phyloP scores from a whole-genome alignment of 2,888 invertebrate species.

The Neria commutata region DNA sequence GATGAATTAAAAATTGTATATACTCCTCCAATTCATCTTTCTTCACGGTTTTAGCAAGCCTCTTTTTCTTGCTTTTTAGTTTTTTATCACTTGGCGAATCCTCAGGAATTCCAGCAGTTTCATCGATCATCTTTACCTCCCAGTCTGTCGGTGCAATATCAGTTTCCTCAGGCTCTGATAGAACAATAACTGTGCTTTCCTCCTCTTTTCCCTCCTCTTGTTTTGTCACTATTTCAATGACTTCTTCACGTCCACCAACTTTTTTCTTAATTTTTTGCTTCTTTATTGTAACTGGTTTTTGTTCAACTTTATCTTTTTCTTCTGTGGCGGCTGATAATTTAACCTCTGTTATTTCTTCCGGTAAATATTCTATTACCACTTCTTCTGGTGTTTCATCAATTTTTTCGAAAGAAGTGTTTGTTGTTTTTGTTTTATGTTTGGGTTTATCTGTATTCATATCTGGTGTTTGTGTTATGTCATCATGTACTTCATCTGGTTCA shows the following conservation, averaged over 20 bases:
- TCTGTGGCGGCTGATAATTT: slow-evolving; percentile 33
- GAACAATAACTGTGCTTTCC: slow-evolving; percentile 42
- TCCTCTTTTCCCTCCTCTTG: slow-evolving; percentile 50
- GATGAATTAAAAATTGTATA: slow-evolving; percentile 58
- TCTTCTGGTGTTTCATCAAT: slow-evolving; percentile 53
- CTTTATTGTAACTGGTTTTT: slow-evolving; percentile 40
- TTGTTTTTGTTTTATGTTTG: slow-evolving; percentile 47
- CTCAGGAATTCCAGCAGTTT: slow-evolving; percentile 25
- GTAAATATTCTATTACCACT: slow-evolving; percentile 43
- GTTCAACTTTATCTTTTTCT: slow-evolving; percentile 38
- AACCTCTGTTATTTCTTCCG: slow-evolving; percentile 46
- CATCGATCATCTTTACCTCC: slow-evolving; percentile 36
- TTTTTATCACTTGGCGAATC: slow-evolving; percentile 36
- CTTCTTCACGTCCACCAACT: slow-evolving; percentile 45
- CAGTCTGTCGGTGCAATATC: slow-evolving; percentile 27
- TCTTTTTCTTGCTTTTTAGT: slow-evolving; percentile 47
- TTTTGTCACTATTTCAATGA: slow-evolving; percentile 46
- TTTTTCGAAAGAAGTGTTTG: slow-evolving; percentile 46
- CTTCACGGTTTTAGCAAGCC: slow-evolving; percentile 48
- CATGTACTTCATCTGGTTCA: slow-evolving; percentile 61
- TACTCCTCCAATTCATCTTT: slow-evolving; percentile 58
- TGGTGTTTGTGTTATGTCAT: slow-evolving; percentile 56
- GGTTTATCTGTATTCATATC: slow-evolving; percentile 41
- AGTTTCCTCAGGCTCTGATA: slow-evolving; percentile 39
- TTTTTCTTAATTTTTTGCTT: slow-evolving; percentile 52